Evolutionary conservation across 2,797 vertebrate species (phyloP), one percentile per base, ranked within the genome.

Genomic region (Stomatorhinus walkeri): DNA sequence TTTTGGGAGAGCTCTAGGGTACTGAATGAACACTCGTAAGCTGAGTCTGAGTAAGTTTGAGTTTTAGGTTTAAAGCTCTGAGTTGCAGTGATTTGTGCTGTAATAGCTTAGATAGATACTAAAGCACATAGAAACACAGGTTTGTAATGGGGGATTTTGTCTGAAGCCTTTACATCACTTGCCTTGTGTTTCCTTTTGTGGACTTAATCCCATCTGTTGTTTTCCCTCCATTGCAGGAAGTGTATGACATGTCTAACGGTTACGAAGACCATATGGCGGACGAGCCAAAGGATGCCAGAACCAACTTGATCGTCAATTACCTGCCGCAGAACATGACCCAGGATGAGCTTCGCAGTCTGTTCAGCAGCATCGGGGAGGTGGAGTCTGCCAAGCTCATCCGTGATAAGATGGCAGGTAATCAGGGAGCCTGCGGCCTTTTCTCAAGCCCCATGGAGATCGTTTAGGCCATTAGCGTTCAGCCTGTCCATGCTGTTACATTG

Each of bases 291-390:
- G 97, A 99, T 28, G 94, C 96, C 24, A 96, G 97, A 92, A 99
- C 98, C 16, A 99, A 99, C 94, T 92, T 99, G 91, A 99, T 99
- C 48, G 97, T 99, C 76, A 99, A 99, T 96, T 99, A 99, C 95
- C 96, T 99, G 92, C 98, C 98, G 14, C 98, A 99, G 95, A 99
- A 97, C 94, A 99, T 99, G 98, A 97, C 96, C 0, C 98, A 99
- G 93, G 98, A 99, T 89, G 98, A 99, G 87, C 92, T 99, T 14
- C 96, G 97, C 24, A 98, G 97, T 89, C 95, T 99, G 6, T 99
- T 99, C 92, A 98, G 97, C 96, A 99, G 97, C 88, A 98, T 99
- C 0, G 98, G 98, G 0, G 97, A 99, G 72, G 97, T 99, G 0
- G 98, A 99, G 90, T 98, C 98, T 0, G 98, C 98, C 91, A 99